These are phyloP conservation scores for Prionailurus viverrinus DNA, from an alignment of 2,113 vertebrate species.

Conservation along the genomic window DNA sequence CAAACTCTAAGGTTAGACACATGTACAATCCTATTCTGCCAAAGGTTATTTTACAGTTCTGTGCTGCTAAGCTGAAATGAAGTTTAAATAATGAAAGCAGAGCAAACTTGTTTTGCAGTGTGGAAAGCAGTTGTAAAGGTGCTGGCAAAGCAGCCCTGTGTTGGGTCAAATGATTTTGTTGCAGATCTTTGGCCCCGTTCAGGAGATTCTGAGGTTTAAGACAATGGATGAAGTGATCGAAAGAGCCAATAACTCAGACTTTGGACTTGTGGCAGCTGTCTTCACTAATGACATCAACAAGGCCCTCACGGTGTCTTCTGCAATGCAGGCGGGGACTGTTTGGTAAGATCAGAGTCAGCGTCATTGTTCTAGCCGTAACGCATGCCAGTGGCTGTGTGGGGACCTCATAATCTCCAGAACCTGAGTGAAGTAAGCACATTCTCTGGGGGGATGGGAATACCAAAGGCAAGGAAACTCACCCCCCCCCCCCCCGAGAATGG, in stretches of 20 bases:
- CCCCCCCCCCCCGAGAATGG: not conserved
- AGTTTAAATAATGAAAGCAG: not conserved
- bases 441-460: not conserved
- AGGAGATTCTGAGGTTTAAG: conserved; percentile 99
- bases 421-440: not conserved
- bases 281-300: conserved; percentile 99
- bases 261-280: conserved; percentile 96
- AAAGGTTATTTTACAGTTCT: not conserved
- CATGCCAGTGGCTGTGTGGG: too few relatives aligned
- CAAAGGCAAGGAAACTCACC: not conserved
- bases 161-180: not conserved
- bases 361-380: not conserved
- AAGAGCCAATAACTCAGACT: conserved; percentile 97
- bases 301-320: conserved; percentile 95
- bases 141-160: not conserved
- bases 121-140: not conserved
- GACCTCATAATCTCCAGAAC: not conserved
- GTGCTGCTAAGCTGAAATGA: not conserved
- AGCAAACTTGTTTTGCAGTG: not conserved
- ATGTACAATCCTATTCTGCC: not conserved
- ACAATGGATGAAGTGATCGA: conserved; percentile 98
- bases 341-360: conserved; percentile 90
- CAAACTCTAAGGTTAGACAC: not conserved
- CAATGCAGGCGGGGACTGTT: conserved; percentile 98
- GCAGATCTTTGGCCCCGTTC: conserved; percentile 99